Evolutionary conservation across 2,113 vertebrate genomes (phyloP), one percentile per base, ranked within the genome.

Genomic region (Nothobranchius furzeri): DNA sequence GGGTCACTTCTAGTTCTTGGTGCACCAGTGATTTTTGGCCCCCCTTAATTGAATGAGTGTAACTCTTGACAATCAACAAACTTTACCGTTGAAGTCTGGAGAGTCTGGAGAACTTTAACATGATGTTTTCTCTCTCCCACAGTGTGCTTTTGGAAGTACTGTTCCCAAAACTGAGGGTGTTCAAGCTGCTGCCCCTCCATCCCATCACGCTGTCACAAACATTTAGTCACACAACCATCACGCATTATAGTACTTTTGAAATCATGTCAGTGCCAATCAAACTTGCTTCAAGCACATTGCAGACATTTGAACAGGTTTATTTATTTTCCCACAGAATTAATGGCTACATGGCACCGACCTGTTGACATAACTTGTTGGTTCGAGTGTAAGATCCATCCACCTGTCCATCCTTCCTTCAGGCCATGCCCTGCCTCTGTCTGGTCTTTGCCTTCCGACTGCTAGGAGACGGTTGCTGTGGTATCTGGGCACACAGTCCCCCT

Each of bases 91-190:
- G 8, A 20, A 0, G 3, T 30, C 1, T 30, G 30, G 12, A 42
- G 17, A 35, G 24, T 47, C 13, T 51, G 13, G 9, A 51, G n/a
- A 52, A 30, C 4, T 9, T 47, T 9, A 64, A 2, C 0, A 3
- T 8, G 1, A 25, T 59, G 0, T 47, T 3, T 45, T 75, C 15
- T 79, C 36, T 82, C 49, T 61, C 61, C 70, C 56, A 74, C 91
- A 93, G 93, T 93, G 58, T 93, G 93, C 54, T 93, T 93, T 85
- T 93, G 92, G 93, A 93, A 93, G 82, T 93, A 93, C 77, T 93
- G 93, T 88, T 92, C 92, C 56, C 93, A 93, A 72, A 93, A 93
- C 85, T 93, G 83, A 92, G 17, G 1, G 10, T 7, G 56, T 69
- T 57, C 56, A 53, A 47, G n/a, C 13, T 2, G 36, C 35, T 8